These are phyloP conservation scores for Bradypodion pumilum DNA, from an alignment of 2,797 vertebrate genomes.

Conservation along the genomic window DNA sequence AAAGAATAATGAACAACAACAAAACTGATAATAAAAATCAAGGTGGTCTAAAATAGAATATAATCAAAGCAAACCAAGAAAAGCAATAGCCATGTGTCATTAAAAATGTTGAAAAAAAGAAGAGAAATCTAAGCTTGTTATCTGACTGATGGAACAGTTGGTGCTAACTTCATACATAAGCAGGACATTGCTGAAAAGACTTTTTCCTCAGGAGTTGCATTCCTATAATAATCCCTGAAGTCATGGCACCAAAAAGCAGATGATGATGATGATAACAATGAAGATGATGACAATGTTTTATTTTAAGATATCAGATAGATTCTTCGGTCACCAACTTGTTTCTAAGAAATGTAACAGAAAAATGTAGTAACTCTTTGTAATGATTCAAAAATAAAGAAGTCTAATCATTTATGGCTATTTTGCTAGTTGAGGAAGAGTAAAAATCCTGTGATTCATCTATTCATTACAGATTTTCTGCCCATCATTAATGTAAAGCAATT, in stretches of 20 bases:
- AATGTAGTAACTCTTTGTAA: constrained; percentile 15
- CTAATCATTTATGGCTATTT: constrained; percentile 15
- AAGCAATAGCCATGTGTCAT: neutral
- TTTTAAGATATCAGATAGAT: neutral
- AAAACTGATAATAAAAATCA: neutral
- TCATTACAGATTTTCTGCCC: constrained; percentile 48
- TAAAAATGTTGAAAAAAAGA: no score
- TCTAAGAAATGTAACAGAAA: neutral
- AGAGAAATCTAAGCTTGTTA: neutral
- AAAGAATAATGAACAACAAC: neutral
- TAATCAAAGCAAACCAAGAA: neutral
- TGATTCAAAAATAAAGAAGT: constrained; percentile 2
- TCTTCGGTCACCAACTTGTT: neutral
- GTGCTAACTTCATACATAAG: neutral
- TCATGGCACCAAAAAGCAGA: neutral
- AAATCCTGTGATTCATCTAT: constrained; percentile 25
- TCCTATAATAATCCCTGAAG: neutral
- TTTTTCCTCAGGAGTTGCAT: neutral
- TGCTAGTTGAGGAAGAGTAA: constrained; percentile 7
- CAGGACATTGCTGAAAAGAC: neutral
- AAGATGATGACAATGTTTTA: no score
- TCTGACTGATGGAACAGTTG: neutral
- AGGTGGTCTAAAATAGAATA: neutral
- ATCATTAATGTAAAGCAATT: constrained; percentile 62
- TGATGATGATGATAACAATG: no score